Percentiles rank a stretch among this genome's conserved stretches.
phyloP scores from a whole-genome alignment of 2,888 invertebrate species.

The Drosophila niveifrons region DNA sequence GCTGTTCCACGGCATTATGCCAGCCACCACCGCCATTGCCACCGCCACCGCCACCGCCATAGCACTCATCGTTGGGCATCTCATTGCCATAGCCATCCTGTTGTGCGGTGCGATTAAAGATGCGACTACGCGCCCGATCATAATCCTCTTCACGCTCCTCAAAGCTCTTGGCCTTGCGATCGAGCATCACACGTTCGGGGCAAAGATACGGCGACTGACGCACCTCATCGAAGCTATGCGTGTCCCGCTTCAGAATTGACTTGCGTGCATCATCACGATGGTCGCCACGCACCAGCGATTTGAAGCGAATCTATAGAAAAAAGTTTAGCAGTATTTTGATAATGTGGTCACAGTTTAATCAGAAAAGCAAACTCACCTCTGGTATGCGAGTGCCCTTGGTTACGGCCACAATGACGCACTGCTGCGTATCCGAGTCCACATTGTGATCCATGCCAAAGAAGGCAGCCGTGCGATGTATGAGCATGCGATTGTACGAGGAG shows the following conservation, averaged over 20 bases:
- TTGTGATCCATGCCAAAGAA: constrained; percentile 98
- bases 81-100: constrained; percentile 71
- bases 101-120: constrained; percentile 87
- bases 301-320: constrained; percentile 87
- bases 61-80: constrained; percentile 64
- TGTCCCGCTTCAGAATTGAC: constrained; percentile 93
- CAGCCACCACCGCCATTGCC: constrained; percentile 60
- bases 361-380: constrained; percentile 71
- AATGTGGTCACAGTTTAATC: not conserved
- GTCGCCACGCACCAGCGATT: constrained; percentile 89
- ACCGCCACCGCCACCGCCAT: constrained; percentile 53
- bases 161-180: constrained; percentile 92
- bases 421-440: constrained; percentile 92
- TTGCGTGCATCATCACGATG: constrained; percentile 90
- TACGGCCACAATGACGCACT: constrained; percentile 93
- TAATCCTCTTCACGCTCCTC: constrained; percentile 97
- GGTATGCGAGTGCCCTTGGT: constrained; percentile 86
- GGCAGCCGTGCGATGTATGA: constrained; percentile 97
- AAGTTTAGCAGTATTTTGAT: not conserved
- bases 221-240: constrained; percentile 92
- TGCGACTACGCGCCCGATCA: constrained; percentile 93
- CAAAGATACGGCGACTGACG: constrained; percentile 86
- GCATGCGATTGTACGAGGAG: constrained; percentile 98
- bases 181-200: constrained; percentile 89
- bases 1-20: constrained; percentile 71